Evolutionary conservation across 2,888 invertebrate genomes (phyloP).

Genomic region (Drosophila incognita): DNA sequence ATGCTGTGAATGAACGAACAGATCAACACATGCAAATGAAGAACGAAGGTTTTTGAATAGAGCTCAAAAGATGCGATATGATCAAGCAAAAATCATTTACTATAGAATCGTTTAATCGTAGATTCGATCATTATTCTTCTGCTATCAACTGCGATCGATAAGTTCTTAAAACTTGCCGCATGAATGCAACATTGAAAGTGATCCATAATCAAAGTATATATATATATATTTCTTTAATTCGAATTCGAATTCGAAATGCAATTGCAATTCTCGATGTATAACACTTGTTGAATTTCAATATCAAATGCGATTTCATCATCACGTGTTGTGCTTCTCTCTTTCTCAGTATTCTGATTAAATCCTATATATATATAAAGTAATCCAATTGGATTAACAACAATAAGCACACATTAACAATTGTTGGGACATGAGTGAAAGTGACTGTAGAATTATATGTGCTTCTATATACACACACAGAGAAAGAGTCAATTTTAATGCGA

Average conservation of each 20-base stretch:
- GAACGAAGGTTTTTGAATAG: not conserved
- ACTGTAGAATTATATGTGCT: not conserved
- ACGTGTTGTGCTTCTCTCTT: constrained; percentile 4
- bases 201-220: not conserved
- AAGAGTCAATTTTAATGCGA: not conserved
- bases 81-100: not conserved
- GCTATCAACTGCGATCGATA: not conserved
- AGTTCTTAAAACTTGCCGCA: not conserved
- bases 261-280: not conserved
- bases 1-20: not conserved
- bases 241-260: not conserved
- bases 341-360: constrained; percentile 4
- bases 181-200: not conserved
- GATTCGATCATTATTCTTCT: not conserved
- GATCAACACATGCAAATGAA: not conserved
- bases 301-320: constrained; percentile 1
- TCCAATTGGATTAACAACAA: constrained; percentile 17
- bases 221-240: not conserved
- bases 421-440: not conserved
- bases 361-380: not conserved
- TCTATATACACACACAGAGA: not conserved
- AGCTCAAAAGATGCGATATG: not conserved
- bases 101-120: not conserved
- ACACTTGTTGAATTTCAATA: constrained; percentile 9
- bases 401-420: not conserved